Percentiles rank a stretch among this genome's conserved stretches.
These are phyloP conservation scores for Sylvietta virens DNA, from an alignment of 2,113 vertebrate species.

Conservation along the genomic window DNA sequence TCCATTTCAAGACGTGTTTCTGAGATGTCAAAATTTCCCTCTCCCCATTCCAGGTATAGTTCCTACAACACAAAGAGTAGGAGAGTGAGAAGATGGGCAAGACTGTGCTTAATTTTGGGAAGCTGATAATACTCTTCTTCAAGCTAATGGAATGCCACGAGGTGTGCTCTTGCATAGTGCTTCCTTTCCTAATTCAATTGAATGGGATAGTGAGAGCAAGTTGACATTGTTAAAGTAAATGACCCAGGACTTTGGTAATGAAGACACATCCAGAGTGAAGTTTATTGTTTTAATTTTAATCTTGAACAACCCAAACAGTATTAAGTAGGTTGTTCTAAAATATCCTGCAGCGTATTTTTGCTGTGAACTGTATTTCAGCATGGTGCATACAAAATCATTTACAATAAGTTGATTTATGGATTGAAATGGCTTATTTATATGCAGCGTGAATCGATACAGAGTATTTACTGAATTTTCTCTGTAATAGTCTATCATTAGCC, in stretches of 20 bases:
- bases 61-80: background rate
- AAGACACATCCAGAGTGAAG: slow-evolving; percentile 65
- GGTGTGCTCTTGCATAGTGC: slow-evolving; percentile 61
- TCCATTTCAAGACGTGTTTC: background rate
- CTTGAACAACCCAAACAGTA: slow-evolving; percentile 41
- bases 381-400: slow-evolving; percentile 7
- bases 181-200: slow-evolving; percentile 70
- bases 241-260: slow-evolving; percentile 69
- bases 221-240: slow-evolving; percentile 75
- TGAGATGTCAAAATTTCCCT: background rate
- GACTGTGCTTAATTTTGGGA: slow-evolving; percentile 40
- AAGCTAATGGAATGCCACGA: slow-evolving; percentile 62
- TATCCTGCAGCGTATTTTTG: slow-evolving; percentile 7
- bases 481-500: slow-evolving; percentile 48
- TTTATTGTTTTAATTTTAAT: slow-evolving; percentile 78
- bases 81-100: background rate
- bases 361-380: background rate
- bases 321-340: slow-evolving; percentile 39
- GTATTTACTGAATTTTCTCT: slow-evolving; percentile 60
- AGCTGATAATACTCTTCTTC: slow-evolving; percentile 23
- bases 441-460: slow-evolving; percentile 46
- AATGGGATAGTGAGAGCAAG: slow-evolving; percentile 61
- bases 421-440: slow-evolving; percentile 58
- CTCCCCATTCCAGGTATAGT: background rate
- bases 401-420: slow-evolving; percentile 57